Percentiles rank a stretch among this genome's conserved stretches.
Evolutionary conservation across 2,797 vertebrate species (phyloP).

Genomic region (Neopelma chrysocephalum): DNA sequence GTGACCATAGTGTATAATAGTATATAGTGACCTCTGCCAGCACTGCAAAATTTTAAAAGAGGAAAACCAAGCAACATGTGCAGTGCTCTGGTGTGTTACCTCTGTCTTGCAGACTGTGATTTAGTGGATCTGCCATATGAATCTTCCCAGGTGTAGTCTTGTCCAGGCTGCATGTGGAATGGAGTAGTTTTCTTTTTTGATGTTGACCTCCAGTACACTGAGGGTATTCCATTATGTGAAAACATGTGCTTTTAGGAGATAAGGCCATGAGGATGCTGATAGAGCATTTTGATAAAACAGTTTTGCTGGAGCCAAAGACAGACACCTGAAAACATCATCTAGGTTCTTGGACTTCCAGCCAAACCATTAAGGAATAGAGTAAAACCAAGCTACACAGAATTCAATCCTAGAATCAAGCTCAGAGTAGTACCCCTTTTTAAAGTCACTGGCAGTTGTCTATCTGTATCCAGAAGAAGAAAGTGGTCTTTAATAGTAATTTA

Average conservation of each 20-base stretch:
- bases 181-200: background rate
- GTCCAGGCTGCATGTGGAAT: background rate
- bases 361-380: background rate
- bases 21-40: background rate
- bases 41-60: background rate
- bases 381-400: background rate
- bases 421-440: background rate
- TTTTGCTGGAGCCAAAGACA: background rate
- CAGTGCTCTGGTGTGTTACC: background rate
- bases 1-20: background rate
- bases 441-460: background rate
- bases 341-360: background rate
- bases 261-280: background rate
- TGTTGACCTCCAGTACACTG: background rate
- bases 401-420: background rate
- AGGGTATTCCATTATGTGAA: background rate
- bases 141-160: background rate
- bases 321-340: background rate
- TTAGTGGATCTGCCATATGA: background rate
- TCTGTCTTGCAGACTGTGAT: background rate
- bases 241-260: background rate
- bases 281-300: background rate
- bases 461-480: background rate
- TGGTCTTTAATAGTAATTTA: constrained; percentile 10
- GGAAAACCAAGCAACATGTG: background rate